Evolutionary conservation across 2,888 invertebrate genomes (phyloP).

Genomic region (Pachliopta kotzebuea): DNA sequence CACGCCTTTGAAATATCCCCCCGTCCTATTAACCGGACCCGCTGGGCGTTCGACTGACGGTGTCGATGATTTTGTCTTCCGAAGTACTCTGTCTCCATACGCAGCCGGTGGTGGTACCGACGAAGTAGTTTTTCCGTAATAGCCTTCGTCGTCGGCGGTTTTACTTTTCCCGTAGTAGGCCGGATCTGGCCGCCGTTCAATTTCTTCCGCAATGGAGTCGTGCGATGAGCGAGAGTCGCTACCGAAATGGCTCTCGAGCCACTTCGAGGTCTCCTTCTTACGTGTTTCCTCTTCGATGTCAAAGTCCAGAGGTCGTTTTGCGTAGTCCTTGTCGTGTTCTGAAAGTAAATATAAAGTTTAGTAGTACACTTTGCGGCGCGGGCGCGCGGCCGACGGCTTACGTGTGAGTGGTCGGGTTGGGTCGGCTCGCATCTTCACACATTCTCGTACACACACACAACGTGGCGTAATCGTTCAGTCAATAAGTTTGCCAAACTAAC

Average conservation of each 20-base stretch:
- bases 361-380: slow-evolving; percentile 42
- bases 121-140: slow-evolving; percentile 67
- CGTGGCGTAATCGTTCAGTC: slow-evolving; percentile 72
- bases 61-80: slow-evolving; percentile 77
- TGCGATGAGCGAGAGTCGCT: slow-evolving; percentile 90
- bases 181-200: slow-evolving; percentile 82
- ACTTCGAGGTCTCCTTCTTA: slow-evolving; percentile 94
- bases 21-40: slow-evolving; percentile 65
- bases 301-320: slow-evolving; percentile 90
- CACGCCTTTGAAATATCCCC: slow-evolving; percentile 86
- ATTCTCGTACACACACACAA: slow-evolving; percentile 53
- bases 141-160: slow-evolving; percentile 68
- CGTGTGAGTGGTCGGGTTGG: slow-evolving; percentile 58
- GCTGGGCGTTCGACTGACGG: slow-evolving; percentile 74
- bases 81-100: slow-evolving; percentile 70
- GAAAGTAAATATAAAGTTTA: slow-evolving; percentile 71
- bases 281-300: slow-evolving; percentile 94
- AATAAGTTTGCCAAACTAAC: slow-evolving; percentile 74
- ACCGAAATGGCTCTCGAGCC: slow-evolving; percentile 95
- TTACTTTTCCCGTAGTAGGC: slow-evolving; percentile 89
- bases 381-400: slow-evolving; percentile 56
- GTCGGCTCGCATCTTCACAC: slow-evolving; percentile 40
- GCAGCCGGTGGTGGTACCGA: slow-evolving; percentile 68
- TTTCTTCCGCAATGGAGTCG: slow-evolving; percentile 84
- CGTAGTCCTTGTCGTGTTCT: slow-evolving; percentile 87